Conservation (phyloP, 2,113 vertebrate species). For the Helogale parvula region DNA sequence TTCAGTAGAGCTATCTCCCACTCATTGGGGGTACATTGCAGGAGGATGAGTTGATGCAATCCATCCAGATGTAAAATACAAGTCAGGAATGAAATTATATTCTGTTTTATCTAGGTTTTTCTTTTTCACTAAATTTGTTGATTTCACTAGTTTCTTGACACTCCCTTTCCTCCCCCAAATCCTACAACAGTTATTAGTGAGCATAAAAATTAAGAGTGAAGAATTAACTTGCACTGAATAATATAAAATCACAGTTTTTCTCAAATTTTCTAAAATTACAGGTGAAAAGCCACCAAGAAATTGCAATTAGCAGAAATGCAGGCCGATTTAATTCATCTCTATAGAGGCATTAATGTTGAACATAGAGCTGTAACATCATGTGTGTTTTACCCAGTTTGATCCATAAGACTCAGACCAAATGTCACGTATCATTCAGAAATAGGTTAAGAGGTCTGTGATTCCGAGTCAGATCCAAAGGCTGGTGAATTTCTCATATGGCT, state of each 20-base stretch:
- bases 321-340: slow-evolving; percentile 61
- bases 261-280: slow-evolving; percentile 71
- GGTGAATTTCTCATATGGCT: not conserved
- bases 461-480: not conserved
- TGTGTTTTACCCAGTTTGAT: slow-evolving; percentile 57
- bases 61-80: slow-evolving; percentile 65
- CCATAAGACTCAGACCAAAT: slow-evolving; percentile 62
- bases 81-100: slow-evolving; percentile 37
- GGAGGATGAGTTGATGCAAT: slow-evolving; percentile 53
- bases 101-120: slow-evolving; percentile 62
- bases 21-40: not conserved
- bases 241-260: slow-evolving; percentile 56
- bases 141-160: slow-evolving; percentile 46
- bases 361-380: slow-evolving; percentile 42
- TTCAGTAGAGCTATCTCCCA: slow-evolving; percentile 21
- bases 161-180: not conserved
- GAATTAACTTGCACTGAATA: slow-evolving; percentile 72
- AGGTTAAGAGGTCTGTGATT: not conserved
- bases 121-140: slow-evolving; percentile 48
- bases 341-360: slow-evolving; percentile 61
- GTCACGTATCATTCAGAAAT: slow-evolving; percentile 52
- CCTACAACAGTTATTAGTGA: slow-evolving; percentile 61
- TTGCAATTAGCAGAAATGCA: slow-evolving; percentile 57
- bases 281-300: slow-evolving; percentile 74
- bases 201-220: slow-evolving; percentile 43